Percentiles rank a stretch among this genome's conserved stretches.
These are phyloP conservation scores for Allacma fusca DNA, from an alignment of 2,888 invertebrate species.

Conservation along the genomic window DNA sequence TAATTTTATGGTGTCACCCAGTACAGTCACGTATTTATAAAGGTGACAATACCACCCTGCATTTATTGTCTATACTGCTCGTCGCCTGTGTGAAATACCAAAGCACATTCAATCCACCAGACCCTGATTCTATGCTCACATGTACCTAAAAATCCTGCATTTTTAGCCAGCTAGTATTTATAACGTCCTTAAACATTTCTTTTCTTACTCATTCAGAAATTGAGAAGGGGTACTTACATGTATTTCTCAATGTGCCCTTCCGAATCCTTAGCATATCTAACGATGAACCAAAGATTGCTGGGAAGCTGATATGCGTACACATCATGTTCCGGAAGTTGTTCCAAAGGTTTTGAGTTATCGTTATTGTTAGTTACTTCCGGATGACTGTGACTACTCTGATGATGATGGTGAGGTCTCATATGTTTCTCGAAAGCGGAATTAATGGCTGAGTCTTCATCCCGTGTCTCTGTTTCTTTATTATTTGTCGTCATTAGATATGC, in stretches of 20 bases:
- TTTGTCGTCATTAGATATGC: slow-evolving; percentile 60
- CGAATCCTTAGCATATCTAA: slow-evolving; percentile 57
- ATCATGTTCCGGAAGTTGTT: slow-evolving; percentile 51
- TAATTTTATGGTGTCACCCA: too few relatives aligned
- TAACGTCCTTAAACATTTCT: too few relatives aligned
- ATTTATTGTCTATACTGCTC: too few relatives aligned
- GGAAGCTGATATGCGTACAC: slow-evolving; percentile 61
- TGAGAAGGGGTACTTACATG: slow-evolving; percentile 56
- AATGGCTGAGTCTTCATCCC: slow-evolving; percentile 59
- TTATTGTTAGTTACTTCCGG: not conserved
- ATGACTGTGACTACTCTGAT: not conserved
- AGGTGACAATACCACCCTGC: too few relatives aligned
- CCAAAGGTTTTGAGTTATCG: not conserved
- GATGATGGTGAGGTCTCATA: slow-evolving; percentile 49
- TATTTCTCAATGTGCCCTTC: slow-evolving; percentile 60
- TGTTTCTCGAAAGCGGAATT: slow-evolving; percentile 60
- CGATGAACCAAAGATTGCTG: slow-evolving; percentile 61
- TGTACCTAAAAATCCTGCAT: too few relatives aligned
- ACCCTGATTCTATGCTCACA: too few relatives aligned
- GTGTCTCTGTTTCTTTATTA: slow-evolving; percentile 44
- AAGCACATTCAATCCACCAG: too few relatives aligned
- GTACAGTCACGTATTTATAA: too few relatives aligned
- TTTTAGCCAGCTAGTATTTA: too few relatives aligned
- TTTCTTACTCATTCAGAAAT: too few relatives aligned
- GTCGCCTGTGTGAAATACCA: too few relatives aligned